Conservation (phyloP, 2,888 invertebrate species). For the Drosophila emarginata region DNA sequence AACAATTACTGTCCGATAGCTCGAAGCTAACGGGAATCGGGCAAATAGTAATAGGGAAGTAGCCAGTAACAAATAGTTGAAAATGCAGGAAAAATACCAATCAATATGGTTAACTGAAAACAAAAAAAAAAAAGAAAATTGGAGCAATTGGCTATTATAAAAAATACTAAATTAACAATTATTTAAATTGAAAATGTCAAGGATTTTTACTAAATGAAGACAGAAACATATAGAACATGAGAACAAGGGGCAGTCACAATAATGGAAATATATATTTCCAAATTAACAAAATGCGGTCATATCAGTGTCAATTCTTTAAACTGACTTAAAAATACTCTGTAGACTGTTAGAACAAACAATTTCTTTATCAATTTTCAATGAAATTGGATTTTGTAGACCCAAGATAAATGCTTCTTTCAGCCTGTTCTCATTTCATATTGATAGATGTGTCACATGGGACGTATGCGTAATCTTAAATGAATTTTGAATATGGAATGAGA, state of each 20-base stretch:
- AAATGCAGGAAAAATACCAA: constrained; percentile 32
- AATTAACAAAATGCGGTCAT: neutral
- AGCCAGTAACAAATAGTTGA: constrained; percentile 4
- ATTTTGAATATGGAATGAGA: constrained; percentile 16
- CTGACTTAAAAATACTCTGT: neutral
- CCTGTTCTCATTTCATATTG: constrained; percentile 32
- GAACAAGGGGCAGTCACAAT: neutral
- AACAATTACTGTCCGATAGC: constrained; percentile 68
- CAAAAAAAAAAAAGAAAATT: neutral
- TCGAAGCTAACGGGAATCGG: neutral
- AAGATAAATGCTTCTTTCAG: neutral
- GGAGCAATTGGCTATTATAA: constrained; percentile 24
- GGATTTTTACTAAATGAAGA: constrained; percentile 1
- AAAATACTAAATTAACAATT: constrained; percentile 38
- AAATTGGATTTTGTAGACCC: too few species aligned
- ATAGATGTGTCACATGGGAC: constrained; percentile 31
- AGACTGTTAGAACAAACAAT: too few species aligned
- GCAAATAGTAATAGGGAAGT: neutral
- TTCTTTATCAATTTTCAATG: neutral
- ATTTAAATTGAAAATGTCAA: constrained; percentile 50
- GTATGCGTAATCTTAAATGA: constrained; percentile 57
- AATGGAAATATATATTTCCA: neutral
- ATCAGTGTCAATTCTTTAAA: neutral
- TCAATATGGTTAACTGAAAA: constrained; percentile 44
- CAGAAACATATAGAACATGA: neutral